These are phyloP conservation scores for Plecturocebus donacophilus DNA, from an alignment of 2,113 vertebrate genomes.

Conservation along the genomic window DNA sequence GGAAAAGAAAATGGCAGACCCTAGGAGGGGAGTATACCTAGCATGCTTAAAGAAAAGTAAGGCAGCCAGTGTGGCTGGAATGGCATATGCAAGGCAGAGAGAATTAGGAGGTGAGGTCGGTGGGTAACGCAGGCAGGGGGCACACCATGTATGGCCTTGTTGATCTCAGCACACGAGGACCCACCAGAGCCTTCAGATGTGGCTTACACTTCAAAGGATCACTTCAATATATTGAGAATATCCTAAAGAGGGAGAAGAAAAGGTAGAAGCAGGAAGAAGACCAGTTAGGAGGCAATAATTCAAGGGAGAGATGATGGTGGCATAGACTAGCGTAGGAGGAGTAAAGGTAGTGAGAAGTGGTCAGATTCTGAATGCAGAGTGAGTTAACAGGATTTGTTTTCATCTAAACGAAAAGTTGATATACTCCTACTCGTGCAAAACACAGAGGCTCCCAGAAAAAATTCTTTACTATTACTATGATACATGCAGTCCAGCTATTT, in stretches of 20 bases:
- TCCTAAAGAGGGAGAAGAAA: neutral
- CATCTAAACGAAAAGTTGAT: neutral
- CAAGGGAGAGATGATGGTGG: neutral
- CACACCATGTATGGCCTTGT: neutral
- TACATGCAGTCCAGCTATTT: neutral
- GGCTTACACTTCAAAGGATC: neutral
- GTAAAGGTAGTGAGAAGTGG: neutral
- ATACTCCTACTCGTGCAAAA: neutral
- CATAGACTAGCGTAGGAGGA: neutral
- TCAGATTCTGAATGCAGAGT: neutral
- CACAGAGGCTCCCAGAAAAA: neutral
- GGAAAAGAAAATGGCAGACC: neutral
- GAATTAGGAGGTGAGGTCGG: neutral
- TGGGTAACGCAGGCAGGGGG: rapidly evolving
- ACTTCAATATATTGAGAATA: neutral
- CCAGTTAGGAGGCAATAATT: neutral
- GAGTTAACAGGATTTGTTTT: neutral
- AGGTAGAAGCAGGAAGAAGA: neutral
- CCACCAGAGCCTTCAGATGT: neutral
- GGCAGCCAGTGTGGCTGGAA: neutral
- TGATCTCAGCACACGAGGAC: neutral
- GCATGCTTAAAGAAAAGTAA: neutral
- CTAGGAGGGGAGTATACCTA: neutral
- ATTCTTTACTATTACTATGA: neutral
- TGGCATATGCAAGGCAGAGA: neutral